Evolutionary conservation across 2,113 vertebrate genomes (phyloP).

Genomic region (Oenanthe melanoleuca): DNA sequence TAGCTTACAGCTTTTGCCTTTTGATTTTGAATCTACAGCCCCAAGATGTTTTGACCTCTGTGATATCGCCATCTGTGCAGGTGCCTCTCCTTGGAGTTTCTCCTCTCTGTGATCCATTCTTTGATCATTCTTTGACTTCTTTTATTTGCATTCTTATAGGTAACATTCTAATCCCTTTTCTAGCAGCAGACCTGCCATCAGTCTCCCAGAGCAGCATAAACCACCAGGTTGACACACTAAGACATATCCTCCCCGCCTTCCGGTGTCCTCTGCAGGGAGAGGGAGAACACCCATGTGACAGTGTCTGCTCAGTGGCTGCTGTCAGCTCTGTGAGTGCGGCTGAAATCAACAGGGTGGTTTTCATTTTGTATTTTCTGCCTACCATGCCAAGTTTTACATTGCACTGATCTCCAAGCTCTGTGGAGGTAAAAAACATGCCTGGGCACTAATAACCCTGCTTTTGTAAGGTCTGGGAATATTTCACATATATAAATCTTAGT

Average conservation of each 20-base stretch:
- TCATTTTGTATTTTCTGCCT: background rate
- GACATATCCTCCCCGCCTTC: background rate
- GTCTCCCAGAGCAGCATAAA: background rate
- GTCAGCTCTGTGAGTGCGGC: background rate
- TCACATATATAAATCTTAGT: background rate
- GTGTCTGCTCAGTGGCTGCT: background rate
- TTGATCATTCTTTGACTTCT: background rate
- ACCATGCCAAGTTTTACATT: background rate
- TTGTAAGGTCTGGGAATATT: background rate
- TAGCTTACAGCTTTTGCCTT: background rate
- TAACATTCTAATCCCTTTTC: background rate
- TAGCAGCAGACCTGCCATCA: background rate
- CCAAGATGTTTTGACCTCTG: background rate
- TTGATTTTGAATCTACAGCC: background rate
- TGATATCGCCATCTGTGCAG: background rate
- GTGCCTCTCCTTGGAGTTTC: background rate
- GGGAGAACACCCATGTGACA: background rate
- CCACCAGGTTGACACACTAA: background rate
- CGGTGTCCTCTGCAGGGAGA: background rate
- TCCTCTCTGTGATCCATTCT: background rate
- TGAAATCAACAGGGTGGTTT: background rate
- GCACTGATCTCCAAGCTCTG: background rate
- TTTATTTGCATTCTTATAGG: background rate
- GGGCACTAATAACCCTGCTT: background rate
- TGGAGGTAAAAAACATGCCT: background rate